Conservation (phyloP, 2,797 vertebrate genomes). For the Triplophysa yarkandensis region DNA sequence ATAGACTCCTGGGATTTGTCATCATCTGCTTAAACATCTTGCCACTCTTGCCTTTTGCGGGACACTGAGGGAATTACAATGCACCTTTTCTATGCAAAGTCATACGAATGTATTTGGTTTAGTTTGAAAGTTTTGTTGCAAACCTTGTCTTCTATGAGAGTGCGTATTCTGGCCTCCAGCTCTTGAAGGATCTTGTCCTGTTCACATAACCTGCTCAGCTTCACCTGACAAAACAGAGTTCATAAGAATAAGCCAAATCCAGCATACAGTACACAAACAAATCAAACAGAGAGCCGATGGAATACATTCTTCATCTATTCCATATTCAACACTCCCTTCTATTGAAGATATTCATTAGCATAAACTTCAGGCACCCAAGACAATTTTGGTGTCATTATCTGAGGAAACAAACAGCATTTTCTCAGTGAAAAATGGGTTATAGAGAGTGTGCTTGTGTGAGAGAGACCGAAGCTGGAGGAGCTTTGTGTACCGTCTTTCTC, state of each 20-base stretch:
- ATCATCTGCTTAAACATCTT: not conserved
- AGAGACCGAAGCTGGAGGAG: slow-evolving; percentile 69
- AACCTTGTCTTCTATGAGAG: slow-evolving; percentile 97
- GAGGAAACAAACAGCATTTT: slow-evolving; percentile 64
- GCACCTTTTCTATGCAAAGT: not conserved
- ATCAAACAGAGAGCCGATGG: slow-evolving; percentile 66
- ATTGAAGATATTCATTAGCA: slow-evolving; percentile 52
- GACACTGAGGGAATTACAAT: not conserved
- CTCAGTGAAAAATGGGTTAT: slow-evolving; percentile 79
- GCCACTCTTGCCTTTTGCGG: not conserved
- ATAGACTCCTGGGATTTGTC: not conserved
- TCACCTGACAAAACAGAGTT: slow-evolving; percentile 81
- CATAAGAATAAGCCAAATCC: slow-evolving; percentile 66
- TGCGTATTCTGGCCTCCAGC: slow-evolving; percentile 89
- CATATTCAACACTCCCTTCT: slow-evolving; percentile 43
- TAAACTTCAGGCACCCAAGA: slow-evolving; percentile 54
- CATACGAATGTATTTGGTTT: no score
- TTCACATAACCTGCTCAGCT: slow-evolving; percentile 93
- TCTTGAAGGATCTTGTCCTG: slow-evolving; percentile 97
- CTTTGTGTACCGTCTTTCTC: slow-evolving; percentile 72
- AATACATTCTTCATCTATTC: slow-evolving; percentile 61
- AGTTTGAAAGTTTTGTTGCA: not conserved
- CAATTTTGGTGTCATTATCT: slow-evolving; percentile 47
- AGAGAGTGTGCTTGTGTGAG: slow-evolving; percentile 70
- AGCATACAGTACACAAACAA: slow-evolving; percentile 44